Conservation (phyloP, 2,113 vertebrate genomes). For the Gymnorhina tibicen region DNA sequence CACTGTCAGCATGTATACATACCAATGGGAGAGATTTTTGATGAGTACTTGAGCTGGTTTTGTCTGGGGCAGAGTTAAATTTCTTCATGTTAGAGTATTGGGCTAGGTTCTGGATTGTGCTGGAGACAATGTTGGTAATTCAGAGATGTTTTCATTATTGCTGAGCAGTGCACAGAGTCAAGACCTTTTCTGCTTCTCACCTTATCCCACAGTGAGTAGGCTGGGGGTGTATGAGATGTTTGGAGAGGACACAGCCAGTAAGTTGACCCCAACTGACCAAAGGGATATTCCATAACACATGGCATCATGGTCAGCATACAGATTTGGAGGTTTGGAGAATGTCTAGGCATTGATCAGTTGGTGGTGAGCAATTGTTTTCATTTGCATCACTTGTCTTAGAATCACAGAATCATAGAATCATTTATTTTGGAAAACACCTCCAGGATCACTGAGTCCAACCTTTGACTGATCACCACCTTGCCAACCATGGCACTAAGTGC, state of each 20-base stretch:
- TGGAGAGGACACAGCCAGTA: neutral
- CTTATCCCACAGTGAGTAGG: accelerated
- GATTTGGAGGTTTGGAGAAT: neutral
- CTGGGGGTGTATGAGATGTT: neutral
- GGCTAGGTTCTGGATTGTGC: neutral
- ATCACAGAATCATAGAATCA: neutral
- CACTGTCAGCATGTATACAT: neutral
- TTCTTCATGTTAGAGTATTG: neutral
- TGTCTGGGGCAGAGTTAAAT: neutral
- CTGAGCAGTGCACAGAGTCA: neutral
- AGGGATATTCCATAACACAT: neutral
- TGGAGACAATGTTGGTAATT: neutral
- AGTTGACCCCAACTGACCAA: neutral
- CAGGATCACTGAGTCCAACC: neutral
- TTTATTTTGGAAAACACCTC: neutral
- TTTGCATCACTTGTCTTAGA: neutral
- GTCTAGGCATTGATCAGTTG: neutral
- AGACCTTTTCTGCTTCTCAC: neutral
- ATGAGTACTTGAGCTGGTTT: neutral
- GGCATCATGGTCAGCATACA: neutral
- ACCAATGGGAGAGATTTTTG: neutral
- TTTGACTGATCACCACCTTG: neutral
- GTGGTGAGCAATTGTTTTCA: neutral
- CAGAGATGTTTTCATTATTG: neutral
- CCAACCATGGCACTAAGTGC: neutral